These are phyloP conservation scores for Agrochola lychnidis DNA, from an alignment of 2,888 invertebrate genomes.

Conservation along the genomic window DNA sequence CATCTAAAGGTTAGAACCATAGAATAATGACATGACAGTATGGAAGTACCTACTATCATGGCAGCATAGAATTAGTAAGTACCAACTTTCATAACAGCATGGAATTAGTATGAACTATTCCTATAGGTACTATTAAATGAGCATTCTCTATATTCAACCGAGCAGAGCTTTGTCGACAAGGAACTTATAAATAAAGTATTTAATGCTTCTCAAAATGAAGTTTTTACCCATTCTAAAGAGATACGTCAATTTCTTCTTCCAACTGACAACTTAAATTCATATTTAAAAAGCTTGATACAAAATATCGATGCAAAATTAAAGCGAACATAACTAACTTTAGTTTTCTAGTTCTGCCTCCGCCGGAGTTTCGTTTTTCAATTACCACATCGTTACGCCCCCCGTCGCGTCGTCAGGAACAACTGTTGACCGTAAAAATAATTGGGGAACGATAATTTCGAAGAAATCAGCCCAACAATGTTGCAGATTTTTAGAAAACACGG, in stretches of 20 bases:
- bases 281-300: not conserved
- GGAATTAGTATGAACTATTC: no score
- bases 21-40: no score
- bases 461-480: constrained; percentile 36
- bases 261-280: not conserved
- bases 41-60: no score
- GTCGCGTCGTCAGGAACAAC: constrained; percentile 43
- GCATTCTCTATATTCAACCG: no score
- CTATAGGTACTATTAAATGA: no score
- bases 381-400: constrained; percentile 46
- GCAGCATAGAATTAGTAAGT: no score
- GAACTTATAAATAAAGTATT: no score
- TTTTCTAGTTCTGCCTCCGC: constrained; percentile 21
- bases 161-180: no score
- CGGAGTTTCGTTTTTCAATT: constrained; percentile 47
- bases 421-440: constrained; percentile 62
- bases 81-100: no score
- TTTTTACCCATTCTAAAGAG: not conserved
- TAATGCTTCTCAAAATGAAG: not conserved
- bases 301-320: constrained; percentile 20
- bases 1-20: no score
- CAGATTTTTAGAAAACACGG: constrained; percentile 48
- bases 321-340: constrained; percentile 36
- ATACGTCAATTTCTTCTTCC: not conserved
- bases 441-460: constrained; percentile 38